Evolutionary conservation across 2,797 vertebrate species (phyloP).

Genomic region (Coilia nasus): DNA sequence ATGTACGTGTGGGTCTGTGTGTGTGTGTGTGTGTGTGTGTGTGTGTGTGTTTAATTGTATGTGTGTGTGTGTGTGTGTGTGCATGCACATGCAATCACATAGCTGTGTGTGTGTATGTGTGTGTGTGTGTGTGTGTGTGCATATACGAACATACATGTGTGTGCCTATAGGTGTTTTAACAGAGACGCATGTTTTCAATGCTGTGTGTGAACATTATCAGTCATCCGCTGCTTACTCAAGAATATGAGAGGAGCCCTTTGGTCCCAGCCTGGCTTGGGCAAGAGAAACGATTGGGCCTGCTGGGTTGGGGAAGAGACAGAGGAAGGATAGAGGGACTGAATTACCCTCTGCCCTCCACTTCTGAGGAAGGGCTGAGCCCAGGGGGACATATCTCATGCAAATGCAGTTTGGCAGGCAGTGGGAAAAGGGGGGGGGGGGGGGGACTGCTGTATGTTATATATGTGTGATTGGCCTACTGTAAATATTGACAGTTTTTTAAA

Average conservation of each 20-base stretch:
- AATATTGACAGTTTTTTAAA: slow-evolving; percentile 18
- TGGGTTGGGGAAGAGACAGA: background rate
- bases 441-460: background rate
- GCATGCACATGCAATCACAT: no score
- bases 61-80: background rate
- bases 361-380: background rate
- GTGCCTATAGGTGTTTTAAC: background rate
- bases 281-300: background rate
- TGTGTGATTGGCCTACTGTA: slow-evolving; percentile 3
- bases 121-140: no score
- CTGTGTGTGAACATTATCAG: slow-evolving; percentile 15
- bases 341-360: slow-evolving; percentile 1
- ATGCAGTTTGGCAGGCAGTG: background rate
- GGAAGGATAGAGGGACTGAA: background rate
- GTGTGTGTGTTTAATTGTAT: background rate
- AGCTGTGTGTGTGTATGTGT: background rate
- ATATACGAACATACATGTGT: background rate
- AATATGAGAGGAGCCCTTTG: background rate
- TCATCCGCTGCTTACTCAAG: slow-evolving; percentile 13
- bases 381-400: background rate
- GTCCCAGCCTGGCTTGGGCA: background rate
- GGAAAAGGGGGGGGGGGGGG: background rate
- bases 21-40: background rate
- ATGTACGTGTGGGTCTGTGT: background rate
- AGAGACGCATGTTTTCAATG: background rate